Evolutionary conservation across 2,888 invertebrate species (phyloP).

Genomic region (Agonopterix subpropinquella): DNA sequence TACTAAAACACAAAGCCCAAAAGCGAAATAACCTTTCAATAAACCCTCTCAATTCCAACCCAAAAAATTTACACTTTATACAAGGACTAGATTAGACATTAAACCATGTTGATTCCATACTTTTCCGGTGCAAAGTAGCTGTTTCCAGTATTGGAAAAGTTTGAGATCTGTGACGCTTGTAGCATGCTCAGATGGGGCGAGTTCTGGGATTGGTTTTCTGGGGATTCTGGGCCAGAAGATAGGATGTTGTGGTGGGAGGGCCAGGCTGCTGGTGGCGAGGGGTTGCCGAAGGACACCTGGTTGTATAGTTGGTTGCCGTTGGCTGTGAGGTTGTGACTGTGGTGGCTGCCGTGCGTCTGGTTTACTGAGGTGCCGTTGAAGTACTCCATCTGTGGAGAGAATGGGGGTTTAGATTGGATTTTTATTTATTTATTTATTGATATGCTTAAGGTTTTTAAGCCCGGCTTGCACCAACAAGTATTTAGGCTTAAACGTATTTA

Average conservation of each 20-base stretch:
- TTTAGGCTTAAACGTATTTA: too few relatives aligned
- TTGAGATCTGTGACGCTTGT: slow-evolving; percentile 67
- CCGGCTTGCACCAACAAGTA: too few relatives aligned
- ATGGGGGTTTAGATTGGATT: too few relatives aligned
- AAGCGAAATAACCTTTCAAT: too few relatives aligned
- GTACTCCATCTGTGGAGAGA: slow-evolving; percentile 62
- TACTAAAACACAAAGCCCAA: too few relatives aligned
- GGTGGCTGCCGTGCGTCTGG: slow-evolving; percentile 59
- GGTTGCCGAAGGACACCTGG: slow-evolving; percentile 69
- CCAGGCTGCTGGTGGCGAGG: slow-evolving; percentile 64
- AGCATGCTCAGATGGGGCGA: slow-evolving; percentile 66
- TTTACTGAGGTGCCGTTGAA: slow-evolving; percentile 68
- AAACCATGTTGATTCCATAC: slow-evolving; percentile 73
- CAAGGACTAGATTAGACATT: slow-evolving; percentile 29
- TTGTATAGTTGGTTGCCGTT: slow-evolving; percentile 70
- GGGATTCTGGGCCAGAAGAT: slow-evolving; percentile 61
- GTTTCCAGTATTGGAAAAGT: slow-evolving; percentile 70
- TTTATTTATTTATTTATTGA: too few relatives aligned
- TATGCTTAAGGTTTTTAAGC: too few relatives aligned
- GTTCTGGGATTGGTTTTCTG: slow-evolving; percentile 64
- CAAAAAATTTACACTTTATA: background rate
- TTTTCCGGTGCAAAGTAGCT: slow-evolving; percentile 71
- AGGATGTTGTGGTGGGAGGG: slow-evolving; percentile 67
- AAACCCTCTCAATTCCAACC: too few relatives aligned
- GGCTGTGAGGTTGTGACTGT: slow-evolving; percentile 60